Evolutionary conservation across 1,140 invertebrate genomes (phyloP).

Genomic region (Berghia stephanieae): DNA sequence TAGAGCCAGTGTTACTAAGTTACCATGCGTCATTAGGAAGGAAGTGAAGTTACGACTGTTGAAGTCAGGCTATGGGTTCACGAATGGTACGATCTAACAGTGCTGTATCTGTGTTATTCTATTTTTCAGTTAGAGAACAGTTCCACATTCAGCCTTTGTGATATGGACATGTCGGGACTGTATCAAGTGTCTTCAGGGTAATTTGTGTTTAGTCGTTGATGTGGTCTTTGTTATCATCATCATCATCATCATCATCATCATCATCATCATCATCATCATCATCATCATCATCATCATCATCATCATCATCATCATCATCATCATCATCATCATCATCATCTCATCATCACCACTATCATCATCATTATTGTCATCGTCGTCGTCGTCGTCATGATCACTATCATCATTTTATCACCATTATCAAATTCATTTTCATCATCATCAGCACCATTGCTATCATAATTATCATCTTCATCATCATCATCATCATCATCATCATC

Average conservation of each 20-base stretch:
- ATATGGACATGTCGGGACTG: constrained; percentile 29
- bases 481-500: too few relatives aligned
- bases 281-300: neutral
- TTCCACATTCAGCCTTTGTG: constrained; percentile 34
- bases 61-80: too few relatives aligned
- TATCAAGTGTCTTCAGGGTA: constrained; percentile 34
- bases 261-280: neutral
- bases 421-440: neutral
- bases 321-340: too few relatives aligned
- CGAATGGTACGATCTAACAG: too few relatives aligned
- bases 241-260: neutral
- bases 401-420: neutral
- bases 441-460: neutral
- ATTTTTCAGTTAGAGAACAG: constrained; percentile 35
- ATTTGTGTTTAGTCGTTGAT: neutral
- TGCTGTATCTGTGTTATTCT: neutral
- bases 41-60: too few relatives aligned
- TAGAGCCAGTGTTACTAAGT: too few relatives aligned
- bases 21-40: too few relatives aligned
- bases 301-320: neutral
- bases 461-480: neutral
- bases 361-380: neutral
- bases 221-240: neutral
- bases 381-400: neutral
- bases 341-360: neutral